phyloP scores from a whole-genome alignment of 2,113 vertebrate species.

The Anser cygnoides region DNA sequence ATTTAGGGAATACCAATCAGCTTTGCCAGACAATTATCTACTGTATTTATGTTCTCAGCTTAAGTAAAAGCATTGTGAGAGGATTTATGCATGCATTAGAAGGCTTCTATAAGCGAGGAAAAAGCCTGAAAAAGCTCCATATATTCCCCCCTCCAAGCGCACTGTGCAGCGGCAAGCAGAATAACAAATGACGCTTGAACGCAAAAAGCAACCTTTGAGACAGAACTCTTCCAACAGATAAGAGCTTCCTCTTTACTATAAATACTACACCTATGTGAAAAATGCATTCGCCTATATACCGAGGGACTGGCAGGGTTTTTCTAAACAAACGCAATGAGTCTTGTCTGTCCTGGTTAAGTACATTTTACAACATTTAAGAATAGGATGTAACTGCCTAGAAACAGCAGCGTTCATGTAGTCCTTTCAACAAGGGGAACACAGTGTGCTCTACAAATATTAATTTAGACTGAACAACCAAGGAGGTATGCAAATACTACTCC shows the following conservation, averaged over 20 bases:
- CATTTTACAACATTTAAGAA: slow-evolving; percentile 3
- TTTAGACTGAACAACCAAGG: slow-evolving; percentile 40
- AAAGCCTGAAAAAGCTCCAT: background rate
- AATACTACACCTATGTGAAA: background rate
- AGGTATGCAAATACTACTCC: slow-evolving; percentile 49
- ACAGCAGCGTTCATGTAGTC: background rate
- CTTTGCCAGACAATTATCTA: slow-evolving; percentile 37
- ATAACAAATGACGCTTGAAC: background rate
- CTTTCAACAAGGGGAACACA: slow-evolving; percentile 29
- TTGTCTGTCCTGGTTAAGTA: background rate
- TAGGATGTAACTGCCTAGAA: slow-evolving; percentile 37
- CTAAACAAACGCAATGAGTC: background rate
- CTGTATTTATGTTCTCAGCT: slow-evolving; percentile 19
- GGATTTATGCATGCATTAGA: background rate
- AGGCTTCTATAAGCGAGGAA: background rate
- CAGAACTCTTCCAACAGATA: background rate
- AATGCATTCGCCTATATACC: background rate
- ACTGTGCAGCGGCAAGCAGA: background rate
- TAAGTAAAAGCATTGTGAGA: slow-evolving; percentile 3
- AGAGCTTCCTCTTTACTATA: background rate
- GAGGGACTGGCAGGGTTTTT: background rate
- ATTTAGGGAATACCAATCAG: slow-evolving; percentile 60
- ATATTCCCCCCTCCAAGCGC: background rate
- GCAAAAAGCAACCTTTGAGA: background rate
- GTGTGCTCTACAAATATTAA: slow-evolving; percentile 61